Conservation (phyloP, 2,797 vertebrate genomes). For the Lycodopsis pacificus region DNA sequence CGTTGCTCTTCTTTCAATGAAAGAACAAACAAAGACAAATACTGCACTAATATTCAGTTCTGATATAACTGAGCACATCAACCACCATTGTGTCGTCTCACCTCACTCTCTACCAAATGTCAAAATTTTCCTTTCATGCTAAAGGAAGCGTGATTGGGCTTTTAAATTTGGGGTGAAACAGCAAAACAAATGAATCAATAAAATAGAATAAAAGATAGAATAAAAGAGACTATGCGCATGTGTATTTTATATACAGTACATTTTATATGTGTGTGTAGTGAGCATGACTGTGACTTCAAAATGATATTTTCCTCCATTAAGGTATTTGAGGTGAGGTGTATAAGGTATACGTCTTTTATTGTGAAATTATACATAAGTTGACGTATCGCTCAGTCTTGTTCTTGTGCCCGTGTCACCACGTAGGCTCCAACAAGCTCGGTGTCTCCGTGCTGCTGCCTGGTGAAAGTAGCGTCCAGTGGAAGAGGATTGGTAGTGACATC, state of each 20-base stretch:
- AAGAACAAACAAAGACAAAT: too few species aligned
- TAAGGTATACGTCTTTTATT: background rate
- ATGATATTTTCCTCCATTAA: background rate
- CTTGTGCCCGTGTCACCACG: conserved; percentile 38
- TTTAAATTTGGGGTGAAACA: background rate
- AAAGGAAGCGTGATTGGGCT: background rate
- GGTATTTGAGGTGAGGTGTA: background rate
- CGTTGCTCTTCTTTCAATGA: too few species aligned
- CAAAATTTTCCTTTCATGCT: background rate
- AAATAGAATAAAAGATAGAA: background rate
- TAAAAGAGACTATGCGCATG: background rate
- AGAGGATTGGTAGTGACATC: conserved; percentile 87
- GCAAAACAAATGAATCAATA: background rate
- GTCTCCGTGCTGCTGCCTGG: conserved; percentile 68
- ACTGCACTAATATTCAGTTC: too few species aligned
- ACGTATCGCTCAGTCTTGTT: background rate
- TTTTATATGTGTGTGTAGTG: background rate
- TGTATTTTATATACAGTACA: background rate
- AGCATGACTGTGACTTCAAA: background rate
- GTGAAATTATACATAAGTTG: background rate
- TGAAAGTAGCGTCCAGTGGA: conserved; percentile 72
- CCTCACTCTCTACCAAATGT: background rate
- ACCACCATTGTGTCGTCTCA: background rate
- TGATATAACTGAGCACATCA: background rate
- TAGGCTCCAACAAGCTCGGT: conserved; percentile 42